Percentiles rank a stretch among this genome's conserved stretches.
Conservation (phyloP, 2,797 vertebrate genomes). For the Rhodeus uyekii region DNA sequence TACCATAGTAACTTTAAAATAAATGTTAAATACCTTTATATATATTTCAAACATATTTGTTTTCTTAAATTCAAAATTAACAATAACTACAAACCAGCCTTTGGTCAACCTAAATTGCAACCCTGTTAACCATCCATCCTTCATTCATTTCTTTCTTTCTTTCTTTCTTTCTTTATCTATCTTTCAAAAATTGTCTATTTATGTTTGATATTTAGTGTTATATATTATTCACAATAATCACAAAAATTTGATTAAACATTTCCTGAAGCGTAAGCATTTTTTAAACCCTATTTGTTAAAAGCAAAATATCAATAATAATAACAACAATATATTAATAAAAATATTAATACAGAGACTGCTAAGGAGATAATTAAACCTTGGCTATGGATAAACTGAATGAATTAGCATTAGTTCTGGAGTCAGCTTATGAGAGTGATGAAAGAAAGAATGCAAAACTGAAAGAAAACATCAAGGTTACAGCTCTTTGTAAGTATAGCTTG, state of each 20-base stretch:
- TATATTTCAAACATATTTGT: neutral
- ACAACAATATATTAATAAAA: neutral
- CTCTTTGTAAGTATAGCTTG: neutral
- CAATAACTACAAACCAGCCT: neutral
- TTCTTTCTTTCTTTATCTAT: neutral
- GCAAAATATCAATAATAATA: too few relatives aligned
- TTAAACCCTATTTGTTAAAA: neutral
- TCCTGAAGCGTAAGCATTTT: neutral
- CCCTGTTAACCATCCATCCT: too few relatives aligned
- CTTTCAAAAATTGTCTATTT: neutral
- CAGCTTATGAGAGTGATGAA: conserved; percentile 41
- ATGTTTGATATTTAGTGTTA: neutral
- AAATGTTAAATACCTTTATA: neutral
- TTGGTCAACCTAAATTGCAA: neutral
- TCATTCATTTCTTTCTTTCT: neutral
- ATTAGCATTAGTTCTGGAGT: neutral
- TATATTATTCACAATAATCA: neutral
- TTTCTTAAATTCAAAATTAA: neutral
- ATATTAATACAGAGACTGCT: neutral
- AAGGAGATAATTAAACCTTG: neutral
- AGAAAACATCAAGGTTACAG: conserved; percentile 10
- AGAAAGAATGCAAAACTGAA: conserved; percentile 17
- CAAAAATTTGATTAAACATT: neutral
- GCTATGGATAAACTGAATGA: neutral
- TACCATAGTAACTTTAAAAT: neutral